Conservation (phyloP, 2,888 invertebrate species). For the Flexamia atlantica region DNA sequence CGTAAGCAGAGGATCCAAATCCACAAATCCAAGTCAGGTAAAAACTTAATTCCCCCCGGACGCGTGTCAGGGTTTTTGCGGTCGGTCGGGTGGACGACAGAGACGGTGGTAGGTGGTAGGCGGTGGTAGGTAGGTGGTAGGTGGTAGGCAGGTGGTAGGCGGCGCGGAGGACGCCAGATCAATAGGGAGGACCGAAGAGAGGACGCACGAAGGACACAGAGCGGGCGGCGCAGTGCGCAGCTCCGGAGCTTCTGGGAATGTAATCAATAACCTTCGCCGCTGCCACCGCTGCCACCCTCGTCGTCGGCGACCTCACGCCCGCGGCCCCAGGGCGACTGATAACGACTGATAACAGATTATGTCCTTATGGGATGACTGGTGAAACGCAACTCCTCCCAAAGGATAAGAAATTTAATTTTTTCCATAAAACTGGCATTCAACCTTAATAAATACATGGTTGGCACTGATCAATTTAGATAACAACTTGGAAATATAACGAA, state of each 20-base stretch:
- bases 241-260: background rate
- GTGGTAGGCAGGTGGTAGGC: background rate
- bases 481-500: no score
- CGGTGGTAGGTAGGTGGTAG: background rate
- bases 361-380: no score
- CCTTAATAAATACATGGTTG: no score
- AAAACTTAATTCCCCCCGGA: background rate
- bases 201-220: background rate
- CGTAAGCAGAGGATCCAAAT: no score
- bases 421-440: no score
- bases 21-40: background rate
- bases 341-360: no score
- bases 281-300: background rate
- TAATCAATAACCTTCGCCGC: background rate
- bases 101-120: background rate
- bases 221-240: background rate
- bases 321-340: no score
- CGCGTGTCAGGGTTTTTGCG: background rate
- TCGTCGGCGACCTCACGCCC: no score
- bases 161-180: background rate
- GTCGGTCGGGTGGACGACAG: background rate
- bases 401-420: no score
- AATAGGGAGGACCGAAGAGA: constrained; percentile 9
- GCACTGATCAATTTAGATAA: no score
- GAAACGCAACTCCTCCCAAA: no score